Evolutionary conservation across 2,797 vertebrate genomes (phyloP).

Genomic region (Pantherophis vulpinus): DNA sequence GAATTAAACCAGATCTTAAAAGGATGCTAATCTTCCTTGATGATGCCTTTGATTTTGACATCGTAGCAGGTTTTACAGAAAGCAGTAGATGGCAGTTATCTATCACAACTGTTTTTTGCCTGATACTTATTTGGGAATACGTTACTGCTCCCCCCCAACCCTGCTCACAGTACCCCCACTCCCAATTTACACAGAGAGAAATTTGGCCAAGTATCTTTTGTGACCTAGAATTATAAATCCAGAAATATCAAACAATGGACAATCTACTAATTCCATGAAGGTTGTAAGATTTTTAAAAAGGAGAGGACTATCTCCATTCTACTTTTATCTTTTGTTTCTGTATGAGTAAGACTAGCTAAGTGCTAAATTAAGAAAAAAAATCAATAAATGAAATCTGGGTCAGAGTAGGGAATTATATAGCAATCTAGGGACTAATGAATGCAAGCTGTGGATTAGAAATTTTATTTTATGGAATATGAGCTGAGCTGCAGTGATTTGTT

Average conservation of each 20-base stretch:
- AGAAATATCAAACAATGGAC: background rate
- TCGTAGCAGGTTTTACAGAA: conserved; percentile 13
- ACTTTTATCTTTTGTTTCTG: background rate
- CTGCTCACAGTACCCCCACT: background rate
- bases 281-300: background rate
- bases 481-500: background rate
- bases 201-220: background rate
- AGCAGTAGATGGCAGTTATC: background rate
- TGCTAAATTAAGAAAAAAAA: background rate
- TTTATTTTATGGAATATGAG: background rate
- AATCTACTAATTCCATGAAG: background rate
- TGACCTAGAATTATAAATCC: background rate
- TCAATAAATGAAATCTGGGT: background rate
- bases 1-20: conserved; percentile 21
- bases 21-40: conserved; percentile 28
- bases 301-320: background rate
- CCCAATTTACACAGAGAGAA: background rate
- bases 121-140: background rate
- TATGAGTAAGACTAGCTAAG: background rate
- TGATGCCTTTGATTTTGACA: conserved; percentile 29
- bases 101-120: conserved; percentile 17
- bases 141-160: background rate
- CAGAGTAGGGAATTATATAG: background rate
- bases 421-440: background rate
- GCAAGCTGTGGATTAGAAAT: background rate